These are phyloP conservation scores for Mimumesa dahlbomi DNA, from an alignment of 2,888 invertebrate genomes.

Conservation along the genomic window DNA sequence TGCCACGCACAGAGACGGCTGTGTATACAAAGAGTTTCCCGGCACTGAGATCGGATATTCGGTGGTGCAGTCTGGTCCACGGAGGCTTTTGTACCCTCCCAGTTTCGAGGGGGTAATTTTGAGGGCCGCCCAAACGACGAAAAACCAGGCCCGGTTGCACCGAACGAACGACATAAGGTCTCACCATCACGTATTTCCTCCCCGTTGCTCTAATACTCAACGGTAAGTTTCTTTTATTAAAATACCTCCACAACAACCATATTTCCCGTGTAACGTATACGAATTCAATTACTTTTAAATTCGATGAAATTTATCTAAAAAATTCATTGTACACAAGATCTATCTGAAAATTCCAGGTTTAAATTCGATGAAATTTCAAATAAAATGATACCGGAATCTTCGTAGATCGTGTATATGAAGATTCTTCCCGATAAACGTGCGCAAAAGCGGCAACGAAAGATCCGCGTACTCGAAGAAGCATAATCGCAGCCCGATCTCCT, in stretches of 20 bases:
- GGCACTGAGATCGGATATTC: slow-evolving; percentile 39
- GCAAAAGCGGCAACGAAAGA: not conserved
- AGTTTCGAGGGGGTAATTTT: slow-evolving; percentile 40
- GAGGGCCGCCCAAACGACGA: slow-evolving; percentile 41
- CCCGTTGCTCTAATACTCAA: too few species aligned
- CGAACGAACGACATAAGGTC: slow-evolving; percentile 36
- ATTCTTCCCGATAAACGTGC: slow-evolving; percentile 37
- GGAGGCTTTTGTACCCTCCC: slow-evolving; percentile 29
- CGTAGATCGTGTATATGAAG: too few species aligned
- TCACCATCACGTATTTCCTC: slow-evolving; percentile 12
- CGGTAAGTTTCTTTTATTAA: not conserved
- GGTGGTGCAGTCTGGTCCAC: slow-evolving; percentile 23
- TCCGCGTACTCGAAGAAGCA: not conserved
- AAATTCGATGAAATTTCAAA: too few species aligned
- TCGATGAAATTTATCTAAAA: too few species aligned
- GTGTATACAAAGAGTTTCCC: slow-evolving; percentile 41
- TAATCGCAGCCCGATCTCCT: not conserved
- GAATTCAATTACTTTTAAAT: too few species aligned
- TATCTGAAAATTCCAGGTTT: too few species aligned
- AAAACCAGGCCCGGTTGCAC: slow-evolving; percentile 13
- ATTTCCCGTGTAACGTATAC: too few species aligned
- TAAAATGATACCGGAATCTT: too few species aligned
- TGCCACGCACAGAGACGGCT: slow-evolving; percentile 12
- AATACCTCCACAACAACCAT: not conserved
- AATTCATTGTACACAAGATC: too few species aligned